These are phyloP conservation scores for Orientallactaga sibirica DNA, from an alignment of 2,797 vertebrate genomes.

Conservation along the genomic window DNA sequence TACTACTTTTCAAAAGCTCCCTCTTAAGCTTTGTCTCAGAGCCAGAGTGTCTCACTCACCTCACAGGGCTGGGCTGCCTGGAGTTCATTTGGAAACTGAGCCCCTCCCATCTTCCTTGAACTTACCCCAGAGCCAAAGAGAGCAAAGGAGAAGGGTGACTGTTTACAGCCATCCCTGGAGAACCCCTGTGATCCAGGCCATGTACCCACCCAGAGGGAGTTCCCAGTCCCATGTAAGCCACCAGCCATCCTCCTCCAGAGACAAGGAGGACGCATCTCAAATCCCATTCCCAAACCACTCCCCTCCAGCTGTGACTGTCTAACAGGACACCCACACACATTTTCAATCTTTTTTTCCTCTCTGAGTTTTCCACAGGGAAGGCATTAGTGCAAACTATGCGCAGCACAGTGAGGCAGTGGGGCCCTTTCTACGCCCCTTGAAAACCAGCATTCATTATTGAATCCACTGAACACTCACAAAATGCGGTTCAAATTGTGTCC, in stretches of 20 bases:
- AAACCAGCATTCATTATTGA: conserved; percentile 8
- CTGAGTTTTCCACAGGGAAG: neutral
- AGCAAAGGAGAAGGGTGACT: neutral
- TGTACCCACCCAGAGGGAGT: neutral
- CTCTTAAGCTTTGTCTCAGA: neutral
- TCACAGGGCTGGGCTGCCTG: neutral
- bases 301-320: neutral
- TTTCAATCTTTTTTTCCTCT: neutral
- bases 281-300: neutral
- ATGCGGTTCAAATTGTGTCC: neutral
- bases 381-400: neutral
- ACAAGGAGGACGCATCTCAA: neutral
- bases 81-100: neutral
- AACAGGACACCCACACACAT: neutral
- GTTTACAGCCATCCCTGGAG: neutral
- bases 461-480: neutral
- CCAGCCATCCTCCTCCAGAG: neutral
- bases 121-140: neutral
- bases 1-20: neutral
- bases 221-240: neutral
- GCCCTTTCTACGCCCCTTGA: neutral
- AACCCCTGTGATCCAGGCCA: neutral
- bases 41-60: neutral
- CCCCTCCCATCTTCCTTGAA: neutral
- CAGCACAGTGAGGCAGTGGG: rapidly evolving